Evolutionary conservation across 92 coral and sea anemone species (phyloP).

Genomic region (Phenganax stokvisi): DNA sequence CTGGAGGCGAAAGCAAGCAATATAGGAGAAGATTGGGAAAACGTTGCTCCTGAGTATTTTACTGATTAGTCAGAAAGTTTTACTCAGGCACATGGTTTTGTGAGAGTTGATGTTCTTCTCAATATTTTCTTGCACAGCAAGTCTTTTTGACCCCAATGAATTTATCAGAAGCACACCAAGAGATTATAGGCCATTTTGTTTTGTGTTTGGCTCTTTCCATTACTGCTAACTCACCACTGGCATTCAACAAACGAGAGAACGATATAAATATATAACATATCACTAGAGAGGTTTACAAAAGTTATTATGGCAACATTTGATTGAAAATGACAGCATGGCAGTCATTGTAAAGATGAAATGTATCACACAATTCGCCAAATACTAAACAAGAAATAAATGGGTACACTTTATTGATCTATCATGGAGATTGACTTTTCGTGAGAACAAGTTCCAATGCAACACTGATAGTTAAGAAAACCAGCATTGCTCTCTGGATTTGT

Average conservation of each 20-base stretch:
- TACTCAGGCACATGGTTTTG: conserved; percentile 13
- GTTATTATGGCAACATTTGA: neutral
- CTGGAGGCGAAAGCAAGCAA: conserved; percentile 16
- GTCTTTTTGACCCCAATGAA: conserved; percentile 24
- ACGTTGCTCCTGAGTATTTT: neutral
- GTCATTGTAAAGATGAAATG: conserved; percentile 16
- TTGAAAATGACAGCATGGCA: conserved; percentile 20
- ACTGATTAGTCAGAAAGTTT: conserved; percentile 35
- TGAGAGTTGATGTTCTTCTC: conserved; percentile 18
- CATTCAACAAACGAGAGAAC: neutral
- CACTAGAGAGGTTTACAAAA: neutral
- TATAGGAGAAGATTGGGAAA: too few species aligned
- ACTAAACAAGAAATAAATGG: neutral
- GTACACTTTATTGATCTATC: neutral
- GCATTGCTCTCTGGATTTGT: conserved; percentile 52
- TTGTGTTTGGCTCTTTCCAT: conserved; percentile 21
- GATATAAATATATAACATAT: neutral
- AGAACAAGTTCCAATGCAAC: conserved; percentile 9
- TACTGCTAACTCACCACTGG: conserved; percentile 18
- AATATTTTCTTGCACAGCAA: conserved; percentile 2
- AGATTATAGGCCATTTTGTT: conserved; percentile 7
- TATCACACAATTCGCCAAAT: conserved; percentile 11
- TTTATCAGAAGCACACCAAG: conserved; percentile 20
- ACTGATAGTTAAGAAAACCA: conserved; percentile 40
- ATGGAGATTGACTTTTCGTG: conserved; percentile 13